Conservation (phyloP, 2,888 invertebrate genomes). For the Amphipyra tragopoginis region DNA sequence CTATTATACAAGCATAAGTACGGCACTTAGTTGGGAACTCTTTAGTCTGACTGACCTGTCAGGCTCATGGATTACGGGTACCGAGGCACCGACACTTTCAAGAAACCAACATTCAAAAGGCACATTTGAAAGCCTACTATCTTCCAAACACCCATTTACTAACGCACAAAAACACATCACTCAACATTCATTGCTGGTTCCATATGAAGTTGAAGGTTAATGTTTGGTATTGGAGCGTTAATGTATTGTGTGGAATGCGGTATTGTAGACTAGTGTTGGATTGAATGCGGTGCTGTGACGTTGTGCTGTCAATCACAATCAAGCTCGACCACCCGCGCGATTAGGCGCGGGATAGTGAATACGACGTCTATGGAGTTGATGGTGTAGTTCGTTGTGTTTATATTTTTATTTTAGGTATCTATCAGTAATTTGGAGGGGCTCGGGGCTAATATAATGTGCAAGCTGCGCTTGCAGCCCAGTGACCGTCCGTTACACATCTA, state of each 20-base stretch:
- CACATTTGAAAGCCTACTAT: constrained; percentile 70
- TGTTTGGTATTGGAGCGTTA: constrained; percentile 24
- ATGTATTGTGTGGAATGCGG: constrained; percentile 55
- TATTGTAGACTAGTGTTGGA: constrained; percentile 43
- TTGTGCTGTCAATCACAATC: constrained; percentile 88
- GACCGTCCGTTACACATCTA: too few species aligned
- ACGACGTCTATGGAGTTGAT: constrained; percentile 63
- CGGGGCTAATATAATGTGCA: too few species aligned
- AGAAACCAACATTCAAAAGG: constrained; percentile 68
- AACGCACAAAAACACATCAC: constrained; percentile 10
- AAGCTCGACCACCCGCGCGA: constrained; percentile 87
- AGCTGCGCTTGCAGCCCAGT: too few species aligned
- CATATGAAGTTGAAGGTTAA: not conserved
- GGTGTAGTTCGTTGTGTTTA: not conserved
- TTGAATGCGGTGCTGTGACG: constrained; percentile 76
- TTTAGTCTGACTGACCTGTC: constrained; percentile 64
- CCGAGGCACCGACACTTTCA: constrained; percentile 62
- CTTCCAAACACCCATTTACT: constrained; percentile 32
- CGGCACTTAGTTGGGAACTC: constrained; percentile 44
- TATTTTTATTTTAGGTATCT: not conserved
- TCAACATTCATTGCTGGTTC: constrained; percentile 56
- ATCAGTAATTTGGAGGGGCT: too few species aligned
- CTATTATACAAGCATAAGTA: constrained; percentile 14
- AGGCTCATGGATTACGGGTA: constrained; percentile 61
- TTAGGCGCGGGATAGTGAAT: constrained; percentile 75